phyloP scores from a whole-genome alignment of 2,113 vertebrate species.

The Apaloderma vittatum region DNA sequence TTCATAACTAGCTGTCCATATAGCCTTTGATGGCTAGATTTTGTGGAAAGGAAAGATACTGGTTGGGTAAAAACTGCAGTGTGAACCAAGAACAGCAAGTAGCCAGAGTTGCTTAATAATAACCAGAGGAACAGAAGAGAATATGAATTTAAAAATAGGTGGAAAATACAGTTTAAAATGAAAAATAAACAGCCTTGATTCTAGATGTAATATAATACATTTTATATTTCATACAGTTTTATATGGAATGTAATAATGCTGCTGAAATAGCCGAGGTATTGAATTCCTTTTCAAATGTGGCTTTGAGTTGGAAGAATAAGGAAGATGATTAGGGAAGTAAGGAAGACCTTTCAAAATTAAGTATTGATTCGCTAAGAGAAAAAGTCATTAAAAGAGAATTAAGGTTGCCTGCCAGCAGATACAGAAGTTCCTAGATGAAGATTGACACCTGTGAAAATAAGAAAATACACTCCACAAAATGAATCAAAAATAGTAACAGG shows the following conservation, averaged over 20 bases:
- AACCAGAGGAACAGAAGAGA: background rate
- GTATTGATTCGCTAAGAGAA: constrained; percentile 73
- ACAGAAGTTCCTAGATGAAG: constrained; percentile 58
- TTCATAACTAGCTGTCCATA: background rate
- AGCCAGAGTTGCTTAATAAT: background rate
- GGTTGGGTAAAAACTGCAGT: background rate
- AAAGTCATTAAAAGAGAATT: constrained; percentile 75
- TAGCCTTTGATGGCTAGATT: background rate
- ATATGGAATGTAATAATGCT: constrained; percentile 49
- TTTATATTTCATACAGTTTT: background rate
- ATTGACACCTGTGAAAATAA: constrained; percentile 60
- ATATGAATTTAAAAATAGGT: background rate
- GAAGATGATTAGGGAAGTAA: constrained; percentile 61
- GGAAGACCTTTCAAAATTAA: constrained; percentile 72
- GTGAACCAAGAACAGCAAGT: background rate
- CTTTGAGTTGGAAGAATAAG: constrained; percentile 61
- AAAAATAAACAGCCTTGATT: constrained; percentile 30
- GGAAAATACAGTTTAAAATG: background rate
- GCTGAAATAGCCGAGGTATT: constrained; percentile 59
- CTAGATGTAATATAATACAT: constrained; percentile 46
- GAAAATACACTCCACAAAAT: constrained; percentile 36
- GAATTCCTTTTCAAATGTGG: constrained; percentile 59
- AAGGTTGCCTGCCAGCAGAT: constrained; percentile 62
- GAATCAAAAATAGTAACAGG: constrained; percentile 33
- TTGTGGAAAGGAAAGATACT: background rate